Conservation (phyloP, 1,140 invertebrate genomes). For the Hydropsyche tenuis region DNA sequence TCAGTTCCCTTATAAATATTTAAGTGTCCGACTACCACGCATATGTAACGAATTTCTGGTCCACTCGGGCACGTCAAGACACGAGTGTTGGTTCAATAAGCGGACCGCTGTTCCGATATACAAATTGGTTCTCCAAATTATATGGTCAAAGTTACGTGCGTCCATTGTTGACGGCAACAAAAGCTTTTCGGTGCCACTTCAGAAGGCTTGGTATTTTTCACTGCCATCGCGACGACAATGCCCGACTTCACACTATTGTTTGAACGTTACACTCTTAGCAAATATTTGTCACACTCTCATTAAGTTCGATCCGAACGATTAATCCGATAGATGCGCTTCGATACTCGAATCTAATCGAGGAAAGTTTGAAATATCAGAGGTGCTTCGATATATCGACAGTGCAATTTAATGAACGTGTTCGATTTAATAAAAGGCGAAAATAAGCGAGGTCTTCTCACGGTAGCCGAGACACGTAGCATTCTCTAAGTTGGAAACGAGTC, state of each 20-base stretch:
- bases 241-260: slow-evolving; percentile 19
- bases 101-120: slow-evolving; percentile 40
- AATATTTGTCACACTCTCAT: slow-evolving; percentile 19
- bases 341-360: too few relatives aligned
- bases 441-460: slow-evolving; percentile 17
- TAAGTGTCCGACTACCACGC: slow-evolving; percentile 29
- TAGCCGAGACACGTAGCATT: slow-evolving; percentile 22
- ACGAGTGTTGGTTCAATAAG: slow-evolving; percentile 46
- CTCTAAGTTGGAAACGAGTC: slow-evolving; percentile 5
- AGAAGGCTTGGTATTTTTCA: slow-evolving; percentile 43
- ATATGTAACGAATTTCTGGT: slow-evolving; percentile 42
- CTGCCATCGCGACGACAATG: slow-evolving; percentile 25
- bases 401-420: neutral
- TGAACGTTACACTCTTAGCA: neutral
- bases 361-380: too few relatives aligned
- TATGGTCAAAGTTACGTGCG: slow-evolving; percentile 37
- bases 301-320: neutral
- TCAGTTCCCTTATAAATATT: slow-evolving; percentile 35
- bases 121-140: slow-evolving; percentile 48
- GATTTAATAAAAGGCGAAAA: slow-evolving; percentile 9
- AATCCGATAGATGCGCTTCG: too few relatives aligned
- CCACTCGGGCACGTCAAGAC: slow-evolving; percentile 30
- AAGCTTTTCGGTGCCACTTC: slow-evolving; percentile 43
- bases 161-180: slow-evolving; percentile 44
- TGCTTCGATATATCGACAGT: neutral